Conservation (phyloP, 2,888 invertebrate species). For the Drosophila cracens region DNA sequence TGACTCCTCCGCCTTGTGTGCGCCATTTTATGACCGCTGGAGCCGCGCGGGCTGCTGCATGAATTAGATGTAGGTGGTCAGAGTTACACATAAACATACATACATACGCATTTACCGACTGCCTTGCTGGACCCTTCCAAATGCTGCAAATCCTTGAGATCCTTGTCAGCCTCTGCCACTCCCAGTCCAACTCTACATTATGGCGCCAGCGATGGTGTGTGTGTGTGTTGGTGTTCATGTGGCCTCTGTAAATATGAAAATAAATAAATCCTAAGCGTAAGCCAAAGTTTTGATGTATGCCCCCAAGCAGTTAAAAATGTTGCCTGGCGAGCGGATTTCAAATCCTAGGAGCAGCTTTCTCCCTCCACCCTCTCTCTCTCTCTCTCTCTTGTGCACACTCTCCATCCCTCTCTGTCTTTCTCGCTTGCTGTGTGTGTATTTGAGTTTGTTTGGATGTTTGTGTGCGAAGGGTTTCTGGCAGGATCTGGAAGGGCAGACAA, state of each 20-base stretch:
- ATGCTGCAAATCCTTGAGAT: constrained; percentile 82
- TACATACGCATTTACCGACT: constrained; percentile 12
- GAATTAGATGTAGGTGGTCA: constrained; percentile 75
- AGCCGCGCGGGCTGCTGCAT: constrained; percentile 47
- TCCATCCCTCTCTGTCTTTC: not conserved
- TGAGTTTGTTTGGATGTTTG: constrained; percentile 40
- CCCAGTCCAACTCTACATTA: constrained; percentile 53
- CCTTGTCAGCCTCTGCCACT: constrained; percentile 61
- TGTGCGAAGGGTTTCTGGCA: constrained; percentile 30
- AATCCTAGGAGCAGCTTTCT: constrained; percentile 66
- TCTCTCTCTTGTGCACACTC: not conserved
- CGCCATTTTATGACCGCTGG: constrained; percentile 63
- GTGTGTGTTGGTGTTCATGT: constrained; percentile 40
- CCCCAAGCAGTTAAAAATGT: constrained; percentile 78
- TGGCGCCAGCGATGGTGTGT: constrained; percentile 24
- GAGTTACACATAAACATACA: not conserved
- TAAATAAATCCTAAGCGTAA: constrained; percentile 81
- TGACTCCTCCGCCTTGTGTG: constrained; percentile 39
- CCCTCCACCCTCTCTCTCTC: not conserved
- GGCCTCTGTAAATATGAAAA: constrained; percentile 80
- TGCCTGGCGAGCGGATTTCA: constrained; percentile 63
- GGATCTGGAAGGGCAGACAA: constrained; percentile 64
- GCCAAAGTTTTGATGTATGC: constrained; percentile 82
- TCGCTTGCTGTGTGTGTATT: constrained; percentile 10
- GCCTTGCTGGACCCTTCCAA: constrained; percentile 38